Conservation (phyloP, 53 echinoderm and acorn worm genomes). For the Holothuria leucospilota region DNA sequence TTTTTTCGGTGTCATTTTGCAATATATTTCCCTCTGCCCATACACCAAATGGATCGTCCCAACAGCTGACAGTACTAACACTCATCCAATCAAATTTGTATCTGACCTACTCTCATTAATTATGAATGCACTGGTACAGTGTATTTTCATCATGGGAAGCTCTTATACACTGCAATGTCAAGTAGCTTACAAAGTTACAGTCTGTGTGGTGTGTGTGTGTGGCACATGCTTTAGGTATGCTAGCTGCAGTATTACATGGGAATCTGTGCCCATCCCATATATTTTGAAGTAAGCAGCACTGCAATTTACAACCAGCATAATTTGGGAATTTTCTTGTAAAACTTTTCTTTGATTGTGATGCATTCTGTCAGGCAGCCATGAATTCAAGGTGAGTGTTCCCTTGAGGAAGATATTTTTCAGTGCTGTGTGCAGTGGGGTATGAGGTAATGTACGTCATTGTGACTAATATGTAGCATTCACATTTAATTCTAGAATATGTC, state of each 20-base stretch:
- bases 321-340: constrained; percentile 1
- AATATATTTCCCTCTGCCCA: too few relatives aligned
- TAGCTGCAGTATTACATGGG: too few relatives aligned
- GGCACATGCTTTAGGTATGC: not conserved
- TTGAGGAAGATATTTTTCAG: too few relatives aligned
- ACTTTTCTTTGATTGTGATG: constrained; percentile 26
- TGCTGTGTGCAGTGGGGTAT: too few relatives aligned
- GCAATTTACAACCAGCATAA: constrained; percentile 25
- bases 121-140: constrained; percentile 16
- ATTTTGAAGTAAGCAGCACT: not conserved
- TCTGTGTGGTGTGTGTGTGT: not conserved
- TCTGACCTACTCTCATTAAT: constrained; percentile 19
- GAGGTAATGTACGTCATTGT: too few relatives aligned
- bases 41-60: not conserved
- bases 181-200: not conserved
- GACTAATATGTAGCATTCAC: too few relatives aligned
- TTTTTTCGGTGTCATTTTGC: too few relatives aligned
- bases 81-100: constrained; percentile 6
- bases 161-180: constrained; percentile 13
- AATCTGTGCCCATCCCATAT: too few relatives aligned
- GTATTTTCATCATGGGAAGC: not conserved
- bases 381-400: constrained; percentile 25
- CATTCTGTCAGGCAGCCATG: constrained; percentile 43
- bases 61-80: constrained; percentile 11
- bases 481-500: too few relatives aligned